Percentiles rank a stretch among this genome's conserved stretches.
Evolutionary conservation across 2,888 invertebrate species (phyloP).

Genomic region (Chalcis sispes): DNA sequence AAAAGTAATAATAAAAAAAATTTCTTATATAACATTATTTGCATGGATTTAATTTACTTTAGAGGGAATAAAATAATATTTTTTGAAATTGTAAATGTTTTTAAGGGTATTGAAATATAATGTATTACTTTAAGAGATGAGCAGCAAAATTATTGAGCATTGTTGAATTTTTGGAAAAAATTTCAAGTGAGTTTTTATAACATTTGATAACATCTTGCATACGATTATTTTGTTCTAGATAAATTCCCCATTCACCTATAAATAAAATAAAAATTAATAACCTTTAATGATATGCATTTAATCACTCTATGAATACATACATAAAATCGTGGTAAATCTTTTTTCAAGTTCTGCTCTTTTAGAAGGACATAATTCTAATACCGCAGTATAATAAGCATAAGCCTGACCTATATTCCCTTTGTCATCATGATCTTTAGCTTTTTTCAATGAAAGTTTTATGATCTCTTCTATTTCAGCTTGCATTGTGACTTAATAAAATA

Average conservation of each 20-base stretch:
- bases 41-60: not conserved
- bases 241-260: conserved; percentile 69
- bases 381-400: conserved; percentile 68
- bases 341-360: conserved; percentile 65
- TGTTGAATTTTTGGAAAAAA: conserved; percentile 64
- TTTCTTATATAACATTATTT: not conserved
- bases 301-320: conserved; percentile 53
- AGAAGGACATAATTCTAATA: conserved; percentile 64
- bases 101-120: not conserved
- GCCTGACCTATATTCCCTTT: conserved; percentile 66
- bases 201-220: conserved; percentile 63
- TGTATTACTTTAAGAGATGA: conserved; percentile 64
- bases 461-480: conserved; percentile 62
- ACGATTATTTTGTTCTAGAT: conserved; percentile 61
- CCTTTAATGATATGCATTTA: not conserved
- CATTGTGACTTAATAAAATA: conserved; percentile 6
- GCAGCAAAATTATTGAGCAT: conserved; percentile 69
- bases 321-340: conserved; percentile 66
- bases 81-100: conserved; percentile 6
- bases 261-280: conserved; percentile 14
- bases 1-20: not conserved
- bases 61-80: not conserved
- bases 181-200: conserved; percentile 65
- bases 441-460: conserved; percentile 63
- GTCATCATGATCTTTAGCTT: conserved; percentile 64